A percentile compares a stretch with the other conserved stretches of the same genome.
These are phyloP conservation scores for Martes flavigula DNA, from an alignment of 2,797 vertebrate species.

Conservation along the genomic window DNA sequence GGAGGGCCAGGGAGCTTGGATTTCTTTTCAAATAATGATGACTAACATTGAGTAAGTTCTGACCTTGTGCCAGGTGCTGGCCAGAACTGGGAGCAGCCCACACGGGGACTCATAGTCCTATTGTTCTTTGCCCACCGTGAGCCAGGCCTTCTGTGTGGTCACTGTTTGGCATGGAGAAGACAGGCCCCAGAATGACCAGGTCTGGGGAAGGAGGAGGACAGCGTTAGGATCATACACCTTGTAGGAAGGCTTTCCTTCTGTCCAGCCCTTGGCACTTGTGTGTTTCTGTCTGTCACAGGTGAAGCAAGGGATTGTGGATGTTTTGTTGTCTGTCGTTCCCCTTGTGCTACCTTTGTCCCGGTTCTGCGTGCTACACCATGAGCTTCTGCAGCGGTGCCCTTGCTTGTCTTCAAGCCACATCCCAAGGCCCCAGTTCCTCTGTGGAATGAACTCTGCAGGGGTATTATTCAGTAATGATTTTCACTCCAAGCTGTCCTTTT, in stretches of 20 bases:
- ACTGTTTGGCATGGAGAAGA: not conserved
- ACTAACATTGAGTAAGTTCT: constrained; percentile 59
- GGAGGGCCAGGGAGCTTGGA: not conserved
- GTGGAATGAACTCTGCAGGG: not conserved
- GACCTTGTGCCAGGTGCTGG: constrained; percentile 63
- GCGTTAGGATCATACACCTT: not conserved
- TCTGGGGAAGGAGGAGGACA: not conserved
- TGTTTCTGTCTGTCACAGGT: not conserved
- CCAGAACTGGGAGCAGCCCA: not conserved
- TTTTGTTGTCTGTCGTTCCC: not conserved
- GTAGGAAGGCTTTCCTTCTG: not conserved
- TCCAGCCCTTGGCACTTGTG: not conserved
- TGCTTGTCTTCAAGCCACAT: not conserved
- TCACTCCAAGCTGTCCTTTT: not conserved
- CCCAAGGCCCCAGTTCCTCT: not conserved
- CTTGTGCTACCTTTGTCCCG: not conserved
- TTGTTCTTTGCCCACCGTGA: not conserved
- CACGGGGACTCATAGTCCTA: not conserved
- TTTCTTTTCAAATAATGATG: constrained; percentile 62
- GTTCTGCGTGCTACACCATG: accelerated
- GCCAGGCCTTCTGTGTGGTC: constrained; percentile 52
- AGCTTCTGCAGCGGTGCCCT: not conserved
- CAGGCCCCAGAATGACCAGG: not conserved
- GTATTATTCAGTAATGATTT: not conserved
- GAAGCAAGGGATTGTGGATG: not conserved